These are phyloP conservation scores for Apodemus speciosus DNA, from an alignment of 2,113 vertebrate species.

Conservation along the genomic window DNA sequence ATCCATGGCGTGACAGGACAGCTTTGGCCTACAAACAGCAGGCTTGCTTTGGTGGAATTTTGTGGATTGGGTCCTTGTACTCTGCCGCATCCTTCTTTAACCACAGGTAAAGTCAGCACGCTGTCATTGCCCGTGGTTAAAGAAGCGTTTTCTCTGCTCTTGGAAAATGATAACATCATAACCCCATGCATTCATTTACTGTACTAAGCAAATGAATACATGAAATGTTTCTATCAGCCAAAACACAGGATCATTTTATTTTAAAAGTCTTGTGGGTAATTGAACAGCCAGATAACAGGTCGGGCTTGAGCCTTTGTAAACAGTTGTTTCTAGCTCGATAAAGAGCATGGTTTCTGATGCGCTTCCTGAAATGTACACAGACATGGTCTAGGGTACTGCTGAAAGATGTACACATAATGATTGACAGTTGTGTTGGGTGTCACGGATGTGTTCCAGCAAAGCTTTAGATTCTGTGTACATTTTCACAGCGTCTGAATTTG, in stretches of 20 bases:
- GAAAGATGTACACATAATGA: not conserved
- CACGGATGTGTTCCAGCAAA: not conserved
- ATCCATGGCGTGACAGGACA: conserved; percentile 71
- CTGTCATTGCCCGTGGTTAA: conserved; percentile 88
- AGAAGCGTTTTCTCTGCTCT: conserved; percentile 88
- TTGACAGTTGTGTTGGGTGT: not conserved
- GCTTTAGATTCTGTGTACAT: conserved; percentile 20
- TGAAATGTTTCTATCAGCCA: conserved; percentile 69
- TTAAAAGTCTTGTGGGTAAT: conserved; percentile 70
- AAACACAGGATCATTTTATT: conserved; percentile 78
- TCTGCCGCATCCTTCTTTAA: conserved; percentile 79
- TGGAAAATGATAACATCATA: conserved; percentile 86
- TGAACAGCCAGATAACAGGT: conserved; percentile 53
- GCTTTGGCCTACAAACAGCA: conserved; percentile 80
- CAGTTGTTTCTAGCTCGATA: conserved; percentile 46
- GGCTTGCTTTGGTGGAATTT: conserved; percentile 88
- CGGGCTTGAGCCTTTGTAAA: conserved; percentile 70
- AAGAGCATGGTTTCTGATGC: conserved; percentile 49
- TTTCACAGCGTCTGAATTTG: conserved; percentile 43
- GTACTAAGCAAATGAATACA: conserved; percentile 68
- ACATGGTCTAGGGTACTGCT: not conserved
- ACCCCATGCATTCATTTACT: conserved; percentile 84
- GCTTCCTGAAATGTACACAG: conserved; percentile 45
- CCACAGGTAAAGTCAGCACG: conserved; percentile 78
- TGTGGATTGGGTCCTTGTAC: conserved; percentile 84